Percentiles rank a stretch among this genome's conserved stretches.
These are phyloP conservation scores for Siniperca scherzeri DNA, from an alignment of 2,797 vertebrate species.

Conservation along the genomic window DNA sequence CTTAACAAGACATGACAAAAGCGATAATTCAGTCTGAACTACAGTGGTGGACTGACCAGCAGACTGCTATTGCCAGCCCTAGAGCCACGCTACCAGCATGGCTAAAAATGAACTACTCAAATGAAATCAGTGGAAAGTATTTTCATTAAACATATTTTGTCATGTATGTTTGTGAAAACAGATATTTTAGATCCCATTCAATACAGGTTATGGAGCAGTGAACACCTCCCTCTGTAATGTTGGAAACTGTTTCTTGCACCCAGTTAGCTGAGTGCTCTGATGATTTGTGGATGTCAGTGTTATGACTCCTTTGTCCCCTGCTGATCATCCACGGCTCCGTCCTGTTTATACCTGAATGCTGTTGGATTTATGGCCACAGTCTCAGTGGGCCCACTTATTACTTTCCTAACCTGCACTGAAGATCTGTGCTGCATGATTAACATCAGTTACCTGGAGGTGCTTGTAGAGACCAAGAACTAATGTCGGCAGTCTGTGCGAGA, in stretches of 20 bases:
- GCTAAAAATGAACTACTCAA: background rate
- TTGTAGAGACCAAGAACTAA: conserved; percentile 24
- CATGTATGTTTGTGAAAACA: conserved; percentile 7
- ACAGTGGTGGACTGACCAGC: background rate
- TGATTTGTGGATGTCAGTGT: conserved; percentile 58
- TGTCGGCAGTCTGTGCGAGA: conserved; percentile 30
- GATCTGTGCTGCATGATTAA: conserved; percentile 51
- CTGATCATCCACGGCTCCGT: conserved; percentile 84
- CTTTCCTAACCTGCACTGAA: conserved; percentile 85
- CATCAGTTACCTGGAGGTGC: conserved; percentile 43
- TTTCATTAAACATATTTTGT: conserved; percentile 1
- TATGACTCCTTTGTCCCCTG: conserved; percentile 54
- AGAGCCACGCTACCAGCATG: background rate
- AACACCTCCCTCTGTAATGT: conserved; percentile 2
- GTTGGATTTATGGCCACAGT: conserved; percentile 85
- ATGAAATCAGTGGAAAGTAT: background rate
- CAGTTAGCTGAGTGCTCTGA: background rate
- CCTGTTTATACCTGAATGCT: conserved; percentile 89
- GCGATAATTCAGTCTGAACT: background rate
- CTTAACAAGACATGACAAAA: conserved; percentile 13
- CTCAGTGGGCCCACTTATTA: conserved; percentile 83
- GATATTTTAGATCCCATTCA: conserved; percentile 2
- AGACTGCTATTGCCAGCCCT: too few species aligned
- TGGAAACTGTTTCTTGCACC: background rate
- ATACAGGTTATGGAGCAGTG: background rate